These are phyloP conservation scores for Anadara kagoshimensis DNA, from an alignment of 1,140 invertebrate genomes.

Conservation along the genomic window DNA sequence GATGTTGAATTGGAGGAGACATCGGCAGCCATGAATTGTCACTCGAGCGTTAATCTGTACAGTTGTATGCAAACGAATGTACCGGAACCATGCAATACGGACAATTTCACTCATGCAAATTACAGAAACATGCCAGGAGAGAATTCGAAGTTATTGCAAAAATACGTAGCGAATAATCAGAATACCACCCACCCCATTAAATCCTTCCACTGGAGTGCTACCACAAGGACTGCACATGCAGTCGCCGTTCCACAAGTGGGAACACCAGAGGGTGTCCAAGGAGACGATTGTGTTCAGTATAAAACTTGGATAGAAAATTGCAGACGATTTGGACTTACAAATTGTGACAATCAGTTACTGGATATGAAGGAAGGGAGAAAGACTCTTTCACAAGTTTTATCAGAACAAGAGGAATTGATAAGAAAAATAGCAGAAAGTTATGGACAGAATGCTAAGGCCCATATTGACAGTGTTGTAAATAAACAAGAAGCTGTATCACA, in stretches of 20 bases:
- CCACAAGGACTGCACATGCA: slow-evolving; percentile 72
- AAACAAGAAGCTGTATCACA: neutral
- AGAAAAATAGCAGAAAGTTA: slow-evolving; percentile 45
- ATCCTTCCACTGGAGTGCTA: slow-evolving; percentile 22
- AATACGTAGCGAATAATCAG: slow-evolving; percentile 82
- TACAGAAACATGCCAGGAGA: slow-evolving; percentile 83
- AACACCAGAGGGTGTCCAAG: slow-evolving; percentile 58
- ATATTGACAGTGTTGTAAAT: neutral
- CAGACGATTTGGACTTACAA: slow-evolving; percentile 54
- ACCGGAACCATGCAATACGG: slow-evolving; percentile 75
- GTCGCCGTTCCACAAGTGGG: slow-evolving; percentile 19
- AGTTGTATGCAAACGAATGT: slow-evolving; percentile 85
- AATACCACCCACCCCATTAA: slow-evolving; percentile 68
- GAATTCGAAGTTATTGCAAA: slow-evolving; percentile 73
- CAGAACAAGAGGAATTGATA: slow-evolving; percentile 55
- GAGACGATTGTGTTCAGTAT: slow-evolving; percentile 57
- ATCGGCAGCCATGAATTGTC: slow-evolving; percentile 20
- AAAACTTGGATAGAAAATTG: slow-evolving; percentile 66
- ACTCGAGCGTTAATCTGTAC: slow-evolving; percentile 77
- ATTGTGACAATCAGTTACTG: slow-evolving; percentile 59
- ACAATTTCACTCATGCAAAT: slow-evolving; percentile 76
- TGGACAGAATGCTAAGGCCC: neutral
- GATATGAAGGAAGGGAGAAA: slow-evolving; percentile 53
- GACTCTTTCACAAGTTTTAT: slow-evolving; percentile 57
- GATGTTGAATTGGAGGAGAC: slow-evolving; percentile 13